A percentile compares a stretch with the other conserved stretches of the same genome.
phyloP scores from a whole-genome alignment of 2,888 invertebrate genomes.

The Trilocha varians region DNA sequence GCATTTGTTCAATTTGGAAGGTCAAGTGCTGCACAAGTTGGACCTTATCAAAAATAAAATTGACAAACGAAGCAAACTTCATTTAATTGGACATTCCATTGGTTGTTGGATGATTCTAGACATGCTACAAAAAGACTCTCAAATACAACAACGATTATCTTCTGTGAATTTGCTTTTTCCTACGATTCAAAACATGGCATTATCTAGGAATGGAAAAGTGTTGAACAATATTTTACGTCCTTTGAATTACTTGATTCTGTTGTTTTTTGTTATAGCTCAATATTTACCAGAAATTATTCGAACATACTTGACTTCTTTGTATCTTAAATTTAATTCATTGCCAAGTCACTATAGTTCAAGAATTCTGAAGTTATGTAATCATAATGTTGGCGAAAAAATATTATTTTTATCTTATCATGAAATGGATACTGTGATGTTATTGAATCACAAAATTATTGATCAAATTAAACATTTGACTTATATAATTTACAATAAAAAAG shows the following conservation, averaged over 20 bases:
- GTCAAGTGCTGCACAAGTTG: constrained; percentile 86
- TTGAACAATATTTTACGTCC: constrained; percentile 75
- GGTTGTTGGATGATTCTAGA: constrained; percentile 89
- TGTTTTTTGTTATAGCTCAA: constrained; percentile 49
- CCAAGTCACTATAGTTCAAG: constrained; percentile 62
- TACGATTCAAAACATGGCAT: constrained; percentile 87
- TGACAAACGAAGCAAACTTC: constrained; percentile 80
- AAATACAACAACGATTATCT: constrained; percentile 68
- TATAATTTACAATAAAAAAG: constrained; percentile 84
- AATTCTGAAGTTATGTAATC: constrained; percentile 72
- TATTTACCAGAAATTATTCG: constrained; percentile 70
- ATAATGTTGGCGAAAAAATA: constrained; percentile 75
- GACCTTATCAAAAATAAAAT: constrained; percentile 83
- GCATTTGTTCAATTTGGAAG: constrained; percentile 80
- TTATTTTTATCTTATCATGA: constrained; percentile 84
- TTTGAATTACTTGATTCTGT: constrained; percentile 35
- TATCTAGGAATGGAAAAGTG: constrained; percentile 80
- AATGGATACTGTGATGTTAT: constrained; percentile 80
- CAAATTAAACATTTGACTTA: constrained; percentile 71
- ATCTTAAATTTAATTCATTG: constrained; percentile 68
- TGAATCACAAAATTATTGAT: constrained; percentile 77
- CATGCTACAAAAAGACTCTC: constrained; percentile 74
- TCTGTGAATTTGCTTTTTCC: constrained; percentile 87
- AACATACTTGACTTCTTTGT: constrained; percentile 64
- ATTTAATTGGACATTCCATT: constrained; percentile 92